phyloP scores from a whole-genome alignment of 2,888 invertebrate species.

The Gymnoscelis rufifasciata region DNA sequence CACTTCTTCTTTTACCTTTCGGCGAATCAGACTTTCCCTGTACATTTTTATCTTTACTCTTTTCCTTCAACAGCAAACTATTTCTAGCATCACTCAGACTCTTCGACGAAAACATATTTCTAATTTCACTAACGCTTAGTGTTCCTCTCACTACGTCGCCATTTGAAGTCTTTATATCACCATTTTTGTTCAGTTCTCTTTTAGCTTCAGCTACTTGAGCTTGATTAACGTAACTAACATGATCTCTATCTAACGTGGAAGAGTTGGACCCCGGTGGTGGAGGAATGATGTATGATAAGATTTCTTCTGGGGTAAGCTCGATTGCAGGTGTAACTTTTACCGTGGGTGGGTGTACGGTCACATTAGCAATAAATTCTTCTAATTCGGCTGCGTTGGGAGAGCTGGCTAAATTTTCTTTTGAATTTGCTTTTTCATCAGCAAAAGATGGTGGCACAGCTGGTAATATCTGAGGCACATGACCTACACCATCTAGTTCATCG shows the following conservation, averaged over 20 bases:
- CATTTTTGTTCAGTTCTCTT: conserved; percentile 38
- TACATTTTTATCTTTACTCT: conserved; percentile 47
- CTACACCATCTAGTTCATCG: conserved; percentile 85
- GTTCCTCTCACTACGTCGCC: conserved; percentile 79
- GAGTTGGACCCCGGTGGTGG: conserved; percentile 81
- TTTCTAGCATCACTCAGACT: conserved; percentile 74
- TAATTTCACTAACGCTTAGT: conserved; percentile 76
- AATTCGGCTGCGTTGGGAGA: conserved; percentile 80
- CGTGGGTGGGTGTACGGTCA: conserved; percentile 89
- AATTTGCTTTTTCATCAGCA: conserved; percentile 79
- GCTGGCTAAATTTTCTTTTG: conserved; percentile 46
- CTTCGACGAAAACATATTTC: conserved; percentile 73
- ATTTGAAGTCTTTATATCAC: conserved; percentile 54
- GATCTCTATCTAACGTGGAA: conserved; percentile 67
- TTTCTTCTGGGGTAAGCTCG: conserved; percentile 89
- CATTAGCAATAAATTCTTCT: conserved; percentile 90
- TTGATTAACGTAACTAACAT: conserved; percentile 61
- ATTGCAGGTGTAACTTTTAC: conserved; percentile 86
- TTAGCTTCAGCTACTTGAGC: conserved; percentile 56
- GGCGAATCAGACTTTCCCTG: conserved; percentile 65
- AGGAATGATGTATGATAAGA: conserved; percentile 91
- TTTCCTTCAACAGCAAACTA: conserved; percentile 71
- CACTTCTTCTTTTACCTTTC: conserved; percentile 67
- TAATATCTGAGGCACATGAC: conserved; percentile 82
- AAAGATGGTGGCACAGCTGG: conserved; percentile 87